These are phyloP conservation scores for Coptotermes formosanus DNA, from an alignment of 1,140 invertebrate species.

Conservation along the genomic window DNA sequence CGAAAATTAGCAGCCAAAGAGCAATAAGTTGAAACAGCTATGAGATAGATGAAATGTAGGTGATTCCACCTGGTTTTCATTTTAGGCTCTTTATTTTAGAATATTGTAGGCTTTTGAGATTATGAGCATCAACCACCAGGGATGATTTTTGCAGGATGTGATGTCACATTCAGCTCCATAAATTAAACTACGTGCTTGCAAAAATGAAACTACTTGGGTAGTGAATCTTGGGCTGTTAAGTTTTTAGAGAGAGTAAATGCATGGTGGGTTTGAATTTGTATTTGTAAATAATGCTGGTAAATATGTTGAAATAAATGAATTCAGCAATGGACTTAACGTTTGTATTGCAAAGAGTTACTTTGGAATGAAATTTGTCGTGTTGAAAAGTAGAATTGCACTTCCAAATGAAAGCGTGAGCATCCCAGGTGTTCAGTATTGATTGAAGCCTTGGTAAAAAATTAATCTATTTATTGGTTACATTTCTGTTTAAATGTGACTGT, in stretches of 20 bases:
- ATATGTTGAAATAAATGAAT: no score
- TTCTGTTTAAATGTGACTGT: not conserved
- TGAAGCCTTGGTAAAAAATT: not conserved
- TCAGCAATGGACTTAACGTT: no score
- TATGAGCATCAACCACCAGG: not conserved
- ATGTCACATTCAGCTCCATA: no score
- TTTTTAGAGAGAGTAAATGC: no score
- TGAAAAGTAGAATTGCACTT: no score
- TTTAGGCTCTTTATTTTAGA: not conserved
- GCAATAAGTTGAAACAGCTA: not conserved
- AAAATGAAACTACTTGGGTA: no score
- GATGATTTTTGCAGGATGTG: not conserved
- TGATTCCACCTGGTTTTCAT: not conserved
- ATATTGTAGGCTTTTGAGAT: not conserved
- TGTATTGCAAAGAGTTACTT: no score
- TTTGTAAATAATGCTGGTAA: no score
- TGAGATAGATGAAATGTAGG: not conserved
- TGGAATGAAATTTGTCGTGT: no score
- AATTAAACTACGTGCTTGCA: no score
- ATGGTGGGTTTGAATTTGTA: no score
- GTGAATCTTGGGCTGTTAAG: no score
- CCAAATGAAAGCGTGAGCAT: not conserved
- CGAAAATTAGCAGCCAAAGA: conserved; percentile 67
- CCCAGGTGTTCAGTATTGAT: not conserved
- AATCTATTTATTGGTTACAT: not conserved